phyloP scores from a whole-genome alignment of 2,888 invertebrate species.

The Drosophila paramelanica region DNA sequence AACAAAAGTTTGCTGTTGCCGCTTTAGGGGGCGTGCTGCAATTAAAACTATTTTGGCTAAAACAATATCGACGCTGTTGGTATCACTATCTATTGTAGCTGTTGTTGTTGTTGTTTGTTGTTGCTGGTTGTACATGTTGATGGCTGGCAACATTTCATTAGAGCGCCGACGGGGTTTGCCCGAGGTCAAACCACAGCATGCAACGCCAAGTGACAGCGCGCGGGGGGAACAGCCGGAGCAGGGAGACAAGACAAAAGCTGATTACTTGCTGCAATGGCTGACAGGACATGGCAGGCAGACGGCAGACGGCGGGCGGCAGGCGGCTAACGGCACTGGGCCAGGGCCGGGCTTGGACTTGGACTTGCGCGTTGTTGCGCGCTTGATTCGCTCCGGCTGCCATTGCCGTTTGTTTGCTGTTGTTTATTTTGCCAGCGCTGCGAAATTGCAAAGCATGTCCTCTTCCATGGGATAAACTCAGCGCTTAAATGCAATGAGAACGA shows the following conservation, averaged over 20 bases:
- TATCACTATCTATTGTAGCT: conserved; percentile 32
- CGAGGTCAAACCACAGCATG: conserved; percentile 72
- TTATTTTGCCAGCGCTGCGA: conserved; percentile 55
- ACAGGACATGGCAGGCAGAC: conserved; percentile 57
- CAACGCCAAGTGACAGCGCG: conserved; percentile 9
- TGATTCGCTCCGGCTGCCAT: conserved; percentile 55
- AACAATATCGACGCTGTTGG: conserved; percentile 72
- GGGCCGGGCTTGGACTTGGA: conserved; percentile 13
- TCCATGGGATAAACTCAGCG: conserved; percentile 52
- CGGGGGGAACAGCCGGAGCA: neutral
- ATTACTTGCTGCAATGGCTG: conserved; percentile 72
- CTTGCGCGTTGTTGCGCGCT: conserved; percentile 45
- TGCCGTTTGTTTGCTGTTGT: conserved; percentile 43
- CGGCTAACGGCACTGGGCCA: conserved; percentile 11
- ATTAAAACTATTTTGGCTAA: conserved; percentile 78
- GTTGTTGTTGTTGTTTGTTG: conserved; percentile 14
- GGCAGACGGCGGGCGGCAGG: conserved; percentile 3
- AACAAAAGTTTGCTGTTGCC: conserved; percentile 25
- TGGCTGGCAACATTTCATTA: conserved; percentile 75
- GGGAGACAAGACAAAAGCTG: conserved; percentile 70
- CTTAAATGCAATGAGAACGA: conserved; percentile 36
- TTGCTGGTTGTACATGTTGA: conserved; percentile 41
- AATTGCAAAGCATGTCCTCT: conserved; percentile 70
- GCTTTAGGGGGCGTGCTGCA: conserved; percentile 47
- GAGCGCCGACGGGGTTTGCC: conserved; percentile 55